Conservation (phyloP, 2,888 invertebrate genomes). For the Scaptomyza reducta region DNA sequence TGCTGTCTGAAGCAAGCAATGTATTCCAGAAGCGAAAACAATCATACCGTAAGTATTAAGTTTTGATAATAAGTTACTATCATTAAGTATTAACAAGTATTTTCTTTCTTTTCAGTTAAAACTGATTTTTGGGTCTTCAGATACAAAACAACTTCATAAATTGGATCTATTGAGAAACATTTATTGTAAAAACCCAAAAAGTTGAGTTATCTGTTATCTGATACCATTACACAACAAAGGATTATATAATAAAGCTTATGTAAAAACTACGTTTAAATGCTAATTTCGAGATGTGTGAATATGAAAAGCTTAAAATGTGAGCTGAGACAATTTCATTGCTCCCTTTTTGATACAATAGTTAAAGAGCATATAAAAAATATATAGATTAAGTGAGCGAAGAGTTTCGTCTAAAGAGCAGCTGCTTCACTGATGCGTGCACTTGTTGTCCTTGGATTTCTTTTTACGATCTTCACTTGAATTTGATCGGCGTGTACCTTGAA, state of each 20-base stretch:
- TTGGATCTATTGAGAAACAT: slow-evolving; percentile 44
- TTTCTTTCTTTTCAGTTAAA: not conserved
- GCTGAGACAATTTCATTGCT: slow-evolving; percentile 70
- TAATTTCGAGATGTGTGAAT: slow-evolving; percentile 40
- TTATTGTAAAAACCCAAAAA: slow-evolving; percentile 50
- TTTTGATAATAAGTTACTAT: too few species aligned
- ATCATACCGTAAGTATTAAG: not conserved
- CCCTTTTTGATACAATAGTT: slow-evolving; percentile 18
- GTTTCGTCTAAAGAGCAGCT: not conserved
- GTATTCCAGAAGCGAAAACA: too few species aligned
- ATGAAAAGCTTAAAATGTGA: slow-evolving; percentile 15
- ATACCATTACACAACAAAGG: slow-evolving; percentile 34
- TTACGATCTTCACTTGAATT: slow-evolving; percentile 87
- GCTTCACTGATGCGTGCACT: slow-evolving; percentile 87
- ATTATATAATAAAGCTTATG: slow-evolving; percentile 37
- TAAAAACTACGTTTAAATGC: slow-evolving; percentile 51
- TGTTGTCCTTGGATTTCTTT: slow-evolving; percentile 86
- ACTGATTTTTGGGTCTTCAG: not conserved
- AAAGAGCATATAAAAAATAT: slow-evolving; percentile 17
- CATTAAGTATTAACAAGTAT: not conserved
- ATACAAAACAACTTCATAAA: not conserved
- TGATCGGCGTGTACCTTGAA: slow-evolving; percentile 90
- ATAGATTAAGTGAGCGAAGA: slow-evolving; percentile 1
- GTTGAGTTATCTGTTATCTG: slow-evolving; percentile 29
- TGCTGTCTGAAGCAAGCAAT: too few species aligned